These are phyloP conservation scores for Spongilla lacustris DNA, from an alignment of 37 sponge, comb jelly and placozoan genomes.

Conservation along the genomic window DNA sequence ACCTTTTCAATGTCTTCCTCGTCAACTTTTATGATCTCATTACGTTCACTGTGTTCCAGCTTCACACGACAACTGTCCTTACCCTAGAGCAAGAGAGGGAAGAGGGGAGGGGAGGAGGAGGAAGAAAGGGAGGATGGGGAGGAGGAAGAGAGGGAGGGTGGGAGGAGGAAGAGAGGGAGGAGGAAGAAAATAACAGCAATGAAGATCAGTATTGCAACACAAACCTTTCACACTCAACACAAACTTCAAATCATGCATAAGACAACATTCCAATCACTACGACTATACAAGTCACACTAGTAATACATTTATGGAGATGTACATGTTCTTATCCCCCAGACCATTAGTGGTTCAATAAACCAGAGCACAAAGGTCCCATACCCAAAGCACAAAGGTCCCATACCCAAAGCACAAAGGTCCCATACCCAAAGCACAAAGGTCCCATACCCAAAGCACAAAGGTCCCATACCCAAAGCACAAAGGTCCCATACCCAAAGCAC, in stretches of 20 bases:
- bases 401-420: too few relatives aligned
- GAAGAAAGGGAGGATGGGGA: not conserved
- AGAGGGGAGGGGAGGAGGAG: not conserved
- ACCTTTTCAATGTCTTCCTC: conserved; percentile 86
- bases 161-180: too few relatives aligned
- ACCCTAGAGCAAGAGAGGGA: conserved; percentile 13
- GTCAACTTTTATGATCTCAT: conserved; percentile 69
- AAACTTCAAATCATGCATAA: not conserved
- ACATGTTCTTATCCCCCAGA: too few relatives aligned
- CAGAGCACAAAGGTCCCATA: conserved; percentile 3
- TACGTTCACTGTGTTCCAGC: conserved; percentile 45
- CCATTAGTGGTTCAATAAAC: too few relatives aligned
- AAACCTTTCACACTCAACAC: not conserved
- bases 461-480: not conserved
- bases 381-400: too few relatives aligned
- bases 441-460: too few relatives aligned
- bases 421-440: too few relatives aligned
- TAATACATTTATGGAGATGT: too few relatives aligned
- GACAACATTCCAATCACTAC: too few relatives aligned
- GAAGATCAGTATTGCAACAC: not conserved
- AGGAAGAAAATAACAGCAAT: too few relatives aligned
- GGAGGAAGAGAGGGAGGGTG: not conserved
- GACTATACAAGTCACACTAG: too few relatives aligned
- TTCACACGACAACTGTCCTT: conserved; percentile 56
- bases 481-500: not conserved